A percentile compares a stretch with the other conserved stretches of the same genome.
These are phyloP conservation scores for Chinchilla lanigera DNA, from an alignment of 2,113 vertebrate genomes.

Conservation along the genomic window DNA sequence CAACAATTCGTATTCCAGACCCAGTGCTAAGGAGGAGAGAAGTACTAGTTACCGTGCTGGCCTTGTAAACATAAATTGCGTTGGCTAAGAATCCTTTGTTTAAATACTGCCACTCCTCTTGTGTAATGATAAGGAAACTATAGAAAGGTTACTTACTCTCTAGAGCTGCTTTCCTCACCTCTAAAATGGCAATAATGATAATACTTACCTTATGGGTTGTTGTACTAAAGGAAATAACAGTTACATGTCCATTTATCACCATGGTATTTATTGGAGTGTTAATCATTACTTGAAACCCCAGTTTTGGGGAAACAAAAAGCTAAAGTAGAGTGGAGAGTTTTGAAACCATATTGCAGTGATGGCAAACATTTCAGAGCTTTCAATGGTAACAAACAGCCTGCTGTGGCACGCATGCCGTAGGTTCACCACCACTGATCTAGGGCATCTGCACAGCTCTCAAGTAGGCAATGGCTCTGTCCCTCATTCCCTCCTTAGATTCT, in stretches of 20 bases:
- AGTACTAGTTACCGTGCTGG: neutral
- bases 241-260: neutral
- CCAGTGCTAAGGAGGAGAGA: constrained; percentile 29
- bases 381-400: neutral
- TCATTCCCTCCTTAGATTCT: neutral
- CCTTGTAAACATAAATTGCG: neutral
- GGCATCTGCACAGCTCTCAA: neutral
- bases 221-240: neutral
- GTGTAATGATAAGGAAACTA: neutral
- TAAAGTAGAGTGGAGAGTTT: neutral
- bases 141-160: neutral
- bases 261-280: neutral
- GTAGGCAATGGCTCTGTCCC: neutral
- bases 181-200: constrained; percentile 23
- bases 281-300: neutral
- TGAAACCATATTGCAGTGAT: neutral
- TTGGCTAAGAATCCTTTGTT: neutral
- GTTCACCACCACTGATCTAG: neutral
- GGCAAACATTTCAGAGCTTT: neutral
- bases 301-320: neutral
- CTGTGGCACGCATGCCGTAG: neutral
- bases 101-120: constrained; percentile 41
- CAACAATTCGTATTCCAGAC: constrained; percentile 26
- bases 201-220: neutral
- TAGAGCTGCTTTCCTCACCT: constrained; percentile 30